phyloP scores from a whole-genome alignment of 2,888 invertebrate genomes.

The Nymphalis polychloros region DNA sequence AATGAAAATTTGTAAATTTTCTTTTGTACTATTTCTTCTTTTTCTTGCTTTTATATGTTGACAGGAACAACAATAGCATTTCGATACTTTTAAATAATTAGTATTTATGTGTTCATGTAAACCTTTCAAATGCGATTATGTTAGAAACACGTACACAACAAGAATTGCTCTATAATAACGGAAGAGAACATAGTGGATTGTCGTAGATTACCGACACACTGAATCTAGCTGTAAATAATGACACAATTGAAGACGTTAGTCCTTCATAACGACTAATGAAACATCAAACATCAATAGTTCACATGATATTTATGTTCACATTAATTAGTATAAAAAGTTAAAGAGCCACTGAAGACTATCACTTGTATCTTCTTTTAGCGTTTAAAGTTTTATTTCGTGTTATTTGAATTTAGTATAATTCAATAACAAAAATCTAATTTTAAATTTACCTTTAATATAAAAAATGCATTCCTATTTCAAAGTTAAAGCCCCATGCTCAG shows the following conservation, averaged over 20 bases:
- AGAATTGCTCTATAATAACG: conserved; percentile 78
- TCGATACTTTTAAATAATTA: too few relatives aligned
- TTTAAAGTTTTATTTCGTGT: neutral
- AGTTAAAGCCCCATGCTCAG: conserved; percentile 30
- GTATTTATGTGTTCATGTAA: conserved; percentile 40
- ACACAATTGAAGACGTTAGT: conserved; percentile 67
- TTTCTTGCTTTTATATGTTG: too few relatives aligned
- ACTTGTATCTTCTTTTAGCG: too few relatives aligned
- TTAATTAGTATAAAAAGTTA: neutral
- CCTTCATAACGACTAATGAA: conserved; percentile 49
- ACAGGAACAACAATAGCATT: too few relatives aligned
- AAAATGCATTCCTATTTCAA: conserved; percentile 25
- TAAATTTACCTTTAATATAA: neutral
- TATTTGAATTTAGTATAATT: neutral
- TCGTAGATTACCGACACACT: conserved; percentile 73
- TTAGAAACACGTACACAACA: conserved; percentile 67
- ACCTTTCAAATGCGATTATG: conserved; percentile 61
- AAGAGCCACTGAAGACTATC: too few relatives aligned
- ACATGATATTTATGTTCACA: conserved; percentile 30
- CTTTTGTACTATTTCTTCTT: neutral
- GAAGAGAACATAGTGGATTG: conserved; percentile 67
- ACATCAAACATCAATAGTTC: conserved; percentile 27
- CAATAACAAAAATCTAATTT: neutral
- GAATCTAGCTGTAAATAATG: conserved; percentile 77
- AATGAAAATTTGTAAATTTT: neutral